Conservation (phyloP, 1,140 invertebrate genomes). For the Goniozus legneri region DNA sequence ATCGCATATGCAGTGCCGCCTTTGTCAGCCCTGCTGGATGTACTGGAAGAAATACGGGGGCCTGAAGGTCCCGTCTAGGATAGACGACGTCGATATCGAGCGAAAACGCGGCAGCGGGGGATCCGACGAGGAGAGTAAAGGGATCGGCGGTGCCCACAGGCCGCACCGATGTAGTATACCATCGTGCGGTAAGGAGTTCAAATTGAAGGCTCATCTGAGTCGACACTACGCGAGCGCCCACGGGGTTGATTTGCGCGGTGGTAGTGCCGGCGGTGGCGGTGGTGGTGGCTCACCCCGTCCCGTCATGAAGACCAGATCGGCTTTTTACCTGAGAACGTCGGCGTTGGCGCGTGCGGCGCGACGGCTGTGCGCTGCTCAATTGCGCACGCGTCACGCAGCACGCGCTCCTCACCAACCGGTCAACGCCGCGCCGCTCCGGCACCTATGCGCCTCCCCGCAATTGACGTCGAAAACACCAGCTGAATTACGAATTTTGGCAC, state of each 20-base stretch:
- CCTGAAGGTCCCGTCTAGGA: constrained; percentile 69
- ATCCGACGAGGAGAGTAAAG: constrained; percentile 53
- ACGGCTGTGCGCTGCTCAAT: constrained; percentile 76
- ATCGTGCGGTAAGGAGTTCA: constrained; percentile 92
- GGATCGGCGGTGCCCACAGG: constrained; percentile 64
- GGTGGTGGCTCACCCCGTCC: constrained; percentile 74
- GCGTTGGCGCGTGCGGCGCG: constrained; percentile 84
- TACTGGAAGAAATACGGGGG: constrained; percentile 99
- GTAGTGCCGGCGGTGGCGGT: constrained; percentile 28
- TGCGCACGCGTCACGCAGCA: constrained; percentile 81
- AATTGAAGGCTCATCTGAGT: constrained; percentile 85
- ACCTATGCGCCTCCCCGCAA: constrained; percentile 71
- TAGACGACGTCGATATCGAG: constrained; percentile 56
- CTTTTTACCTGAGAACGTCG: constrained; percentile 90
- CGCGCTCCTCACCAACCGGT: constrained; percentile 78
- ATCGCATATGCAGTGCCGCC: constrained; percentile 80
- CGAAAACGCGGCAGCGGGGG: constrained; percentile 44
- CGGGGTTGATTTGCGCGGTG: constrained; percentile 63
- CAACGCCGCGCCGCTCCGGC: constrained; percentile 53
- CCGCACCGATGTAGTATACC: constrained; percentile 85
- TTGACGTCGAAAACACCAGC: constrained; percentile 74
- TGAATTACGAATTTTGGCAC: constrained; percentile 70
- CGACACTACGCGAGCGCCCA: constrained; percentile 90
- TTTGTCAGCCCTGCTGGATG: constrained; percentile 92
- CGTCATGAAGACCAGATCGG: constrained; percentile 94